Evolutionary conservation across 2,888 invertebrate species (phyloP), one percentile per base, ranked within the genome.

Genomic region (Hartigia nigra): DNA sequence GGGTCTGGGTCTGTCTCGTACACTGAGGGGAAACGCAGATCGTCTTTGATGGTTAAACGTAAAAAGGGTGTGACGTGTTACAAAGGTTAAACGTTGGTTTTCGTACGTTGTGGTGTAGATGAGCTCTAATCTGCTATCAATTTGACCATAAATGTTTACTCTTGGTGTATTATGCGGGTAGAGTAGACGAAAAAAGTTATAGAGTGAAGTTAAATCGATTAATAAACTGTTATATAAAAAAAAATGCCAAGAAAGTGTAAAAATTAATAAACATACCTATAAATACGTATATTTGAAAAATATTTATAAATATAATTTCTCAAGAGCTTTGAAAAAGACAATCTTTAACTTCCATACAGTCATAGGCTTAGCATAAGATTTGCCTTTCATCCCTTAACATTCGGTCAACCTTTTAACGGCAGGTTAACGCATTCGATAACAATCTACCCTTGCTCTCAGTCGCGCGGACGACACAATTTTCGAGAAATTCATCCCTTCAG

Each of bases 341-440:
- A n/a, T 55, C 39, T 39, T 39, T 2, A 23, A 55, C 23, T 55
- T 0, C 5, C 39, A 55, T 23, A 55, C 23, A 9, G 39, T 55
- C 39, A 14, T 55, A 9, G 39, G 39, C 39, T 55, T 55, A 55
- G 14, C 39, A 23, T 23, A 14, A 23, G 39, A 55, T 55, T 55
- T 55, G 14, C 39, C 39, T 55, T 55, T 31, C 72, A 14, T 72
- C 72, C 72, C 72, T 31, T 32, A 32, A 72, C 14, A 72, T 23
- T 23, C 39, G 23, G 39, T 55, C 23, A 1, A 79, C 82, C 86
- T 88, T 86, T 87, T 87, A 88, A 87, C 86, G 84, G 83, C 85
- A 82, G 85, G 87, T 88, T 86, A 88, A 88, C 86, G 80, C 82
- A 75, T 76, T 70, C 77, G 88, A 88, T 88, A 87, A 77, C 80